Base-by-base conservation (phyloP, 2,797 vertebrate species). In the Tangara arthus region DNA sequence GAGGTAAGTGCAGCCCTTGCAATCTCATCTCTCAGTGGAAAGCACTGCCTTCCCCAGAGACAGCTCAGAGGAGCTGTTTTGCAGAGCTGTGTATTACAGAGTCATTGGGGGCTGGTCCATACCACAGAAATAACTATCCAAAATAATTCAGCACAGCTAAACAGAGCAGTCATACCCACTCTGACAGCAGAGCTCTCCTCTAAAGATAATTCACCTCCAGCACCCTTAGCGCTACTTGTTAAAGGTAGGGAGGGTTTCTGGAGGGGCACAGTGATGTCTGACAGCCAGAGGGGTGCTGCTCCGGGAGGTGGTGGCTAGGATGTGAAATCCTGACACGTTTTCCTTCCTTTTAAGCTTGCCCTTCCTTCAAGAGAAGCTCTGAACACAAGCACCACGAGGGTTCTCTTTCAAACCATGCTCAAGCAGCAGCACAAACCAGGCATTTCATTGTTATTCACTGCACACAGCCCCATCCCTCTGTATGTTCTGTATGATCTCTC, bases 401-500 rank as follows among this genome's bases (percentile, higher is more conserved):
- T 21, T 57, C 61, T 21, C 56, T 82, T 88, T 34, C 61, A 71
- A 64, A 39, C 37, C 4, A 0, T 27, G 82, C 64, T 84, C 18
- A 11, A 80, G 75, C 49, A 73, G 32, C 0, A 56, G 7, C 35
- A 63, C 53, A 23, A 75, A 19, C 52, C 69, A 65, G 49, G 68
- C 44, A 13, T 49, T 77, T 53, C 4, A 91, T 93, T 60, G 20
- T 73, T 75, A 95, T 94, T 94, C 94, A 35, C 0, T 3, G 82
- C 94, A 93, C 91, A 85, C 47, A 64, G 21, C 44, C 3, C 0
- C 34, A 6, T 71, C 84, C 53, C 70, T 79, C 72, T 27, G 42
- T 7, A 63, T 68, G 89, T 89, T 94, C 94, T 76, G 87, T 91
- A 91, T 82, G 30, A 81, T 78, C 87, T 88, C 87, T 86, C 65